phyloP scores from a whole-genome alignment of 2,797 vertebrate genomes.

The Anolis apletophallus region DNA sequence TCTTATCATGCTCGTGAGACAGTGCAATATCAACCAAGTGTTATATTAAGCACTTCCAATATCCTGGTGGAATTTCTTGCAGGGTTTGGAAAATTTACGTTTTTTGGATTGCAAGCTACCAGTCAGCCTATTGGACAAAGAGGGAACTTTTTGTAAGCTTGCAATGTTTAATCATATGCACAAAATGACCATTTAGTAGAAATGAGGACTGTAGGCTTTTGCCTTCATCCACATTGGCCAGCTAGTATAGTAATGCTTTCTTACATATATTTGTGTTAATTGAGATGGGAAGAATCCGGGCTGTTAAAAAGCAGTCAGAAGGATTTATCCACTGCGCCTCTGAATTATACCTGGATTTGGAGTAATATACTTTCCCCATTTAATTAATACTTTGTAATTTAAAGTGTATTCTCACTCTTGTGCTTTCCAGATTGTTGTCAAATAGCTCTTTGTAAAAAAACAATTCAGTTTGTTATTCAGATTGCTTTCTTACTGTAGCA shows the following conservation, averaged over 20 bases:
- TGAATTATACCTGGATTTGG: not conserved
- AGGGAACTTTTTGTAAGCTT: no score
- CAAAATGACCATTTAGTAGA: accelerated
- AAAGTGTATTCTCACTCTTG: not conserved
- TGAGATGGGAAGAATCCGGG: not conserved
- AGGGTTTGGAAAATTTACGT: no score
- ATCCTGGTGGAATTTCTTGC: not conserved
- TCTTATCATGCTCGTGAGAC: not conserved
- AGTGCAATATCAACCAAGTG: not conserved
- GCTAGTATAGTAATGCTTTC: not conserved
- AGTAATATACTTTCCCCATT: not conserved
- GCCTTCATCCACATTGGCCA: not conserved
- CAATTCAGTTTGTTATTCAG: not conserved
- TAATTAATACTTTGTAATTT: not conserved
- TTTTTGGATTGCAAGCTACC: no score
- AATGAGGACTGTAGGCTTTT: not conserved
- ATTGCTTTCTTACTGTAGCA: not conserved
- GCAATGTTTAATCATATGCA: not conserved
- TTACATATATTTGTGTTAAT: not conserved
- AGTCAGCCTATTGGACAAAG: no score
- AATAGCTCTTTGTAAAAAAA: conserved; percentile 1
- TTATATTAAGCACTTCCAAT: not conserved
- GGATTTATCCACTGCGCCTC: not conserved
- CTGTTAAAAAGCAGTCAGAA: conserved; percentile 4
- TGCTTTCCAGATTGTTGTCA: not conserved